A percentile compares a stretch with the other conserved stretches of the same genome.
Conservation (phyloP, 2,113 vertebrate species). For the Solea solea region DNA sequence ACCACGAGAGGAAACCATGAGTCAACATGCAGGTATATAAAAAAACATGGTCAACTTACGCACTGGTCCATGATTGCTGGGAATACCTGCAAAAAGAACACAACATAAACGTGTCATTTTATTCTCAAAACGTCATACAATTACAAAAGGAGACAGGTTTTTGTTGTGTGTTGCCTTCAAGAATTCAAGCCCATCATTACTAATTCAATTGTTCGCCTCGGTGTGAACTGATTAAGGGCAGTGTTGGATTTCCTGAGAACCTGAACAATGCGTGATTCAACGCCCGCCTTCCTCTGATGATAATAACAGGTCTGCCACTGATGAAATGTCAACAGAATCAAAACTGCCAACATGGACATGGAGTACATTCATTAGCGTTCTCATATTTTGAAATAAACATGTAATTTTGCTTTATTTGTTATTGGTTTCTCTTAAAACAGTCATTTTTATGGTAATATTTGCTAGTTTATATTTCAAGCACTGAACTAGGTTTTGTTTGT, state of each 20-base stretch:
- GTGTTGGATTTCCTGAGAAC: constrained; percentile 18
- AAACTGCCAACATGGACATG: neutral
- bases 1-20: constrained; percentile 32
- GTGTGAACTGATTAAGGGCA: constrained; percentile 53
- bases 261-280: constrained; percentile 14
- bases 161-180: constrained; percentile 10
- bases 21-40: constrained; percentile 54
- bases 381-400: constrained; percentile 7
- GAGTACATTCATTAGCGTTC: neutral
- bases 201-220: constrained; percentile 27
- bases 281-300: constrained; percentile 55
- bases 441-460: too few species aligned
- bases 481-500: neutral
- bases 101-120: constrained; percentile 24
- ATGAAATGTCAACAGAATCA: constrained; percentile 59
- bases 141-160: neutral
- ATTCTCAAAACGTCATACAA: neutral
- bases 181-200: constrained; percentile 15
- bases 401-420: neutral
- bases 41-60: constrained; percentile 87
- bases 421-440: neutral
- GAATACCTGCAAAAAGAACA: constrained; percentile 86
- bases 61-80: constrained; percentile 92
- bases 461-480: neutral
- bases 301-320: constrained; percentile 56